phyloP scores from a whole-genome alignment of 2,113 vertebrate species.

The Sebastes fasciatus region DNA sequence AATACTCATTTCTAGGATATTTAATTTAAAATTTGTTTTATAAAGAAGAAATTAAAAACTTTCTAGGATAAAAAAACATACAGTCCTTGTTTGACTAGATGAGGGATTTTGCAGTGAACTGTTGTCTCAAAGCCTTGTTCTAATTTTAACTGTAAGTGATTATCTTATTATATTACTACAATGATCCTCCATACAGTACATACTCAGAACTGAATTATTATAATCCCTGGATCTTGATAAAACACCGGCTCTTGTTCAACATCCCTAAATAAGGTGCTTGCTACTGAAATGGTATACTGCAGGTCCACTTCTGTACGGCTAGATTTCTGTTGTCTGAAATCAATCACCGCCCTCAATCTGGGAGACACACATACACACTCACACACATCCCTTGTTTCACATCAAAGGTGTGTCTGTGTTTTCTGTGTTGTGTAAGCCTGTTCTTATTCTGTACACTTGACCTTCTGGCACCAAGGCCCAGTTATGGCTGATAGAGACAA shows the following conservation, averaged over 20 bases:
- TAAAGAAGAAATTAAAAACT: too few relatives aligned
- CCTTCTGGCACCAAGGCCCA: conserved; percentile 77
- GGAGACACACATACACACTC: conserved; percentile 38
- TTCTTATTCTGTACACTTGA: conserved; percentile 80
- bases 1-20: not conserved
- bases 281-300: conserved; percentile 40
- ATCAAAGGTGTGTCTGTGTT: conserved; percentile 74
- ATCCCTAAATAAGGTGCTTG: conserved; percentile 2
- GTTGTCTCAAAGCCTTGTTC: not conserved
- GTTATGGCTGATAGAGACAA: conserved; percentile 80
- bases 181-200: not conserved
- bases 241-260: not conserved
- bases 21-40: not conserved
- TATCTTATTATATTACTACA: not conserved
- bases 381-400: conserved; percentile 61
- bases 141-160: not conserved
- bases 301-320: conserved; percentile 49
- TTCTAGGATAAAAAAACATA: not conserved
- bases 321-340: conserved; percentile 69
- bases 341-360: conserved; percentile 71
- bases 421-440: conserved; percentile 75
- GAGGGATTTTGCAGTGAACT: not conserved
- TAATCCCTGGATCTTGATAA: conserved; percentile 1
- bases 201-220: not conserved
- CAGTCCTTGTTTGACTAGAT: not conserved